Evolutionary conservation across 2,888 invertebrate genomes (phyloP).

Genomic region (Ecliptopera silaceata): DNA sequence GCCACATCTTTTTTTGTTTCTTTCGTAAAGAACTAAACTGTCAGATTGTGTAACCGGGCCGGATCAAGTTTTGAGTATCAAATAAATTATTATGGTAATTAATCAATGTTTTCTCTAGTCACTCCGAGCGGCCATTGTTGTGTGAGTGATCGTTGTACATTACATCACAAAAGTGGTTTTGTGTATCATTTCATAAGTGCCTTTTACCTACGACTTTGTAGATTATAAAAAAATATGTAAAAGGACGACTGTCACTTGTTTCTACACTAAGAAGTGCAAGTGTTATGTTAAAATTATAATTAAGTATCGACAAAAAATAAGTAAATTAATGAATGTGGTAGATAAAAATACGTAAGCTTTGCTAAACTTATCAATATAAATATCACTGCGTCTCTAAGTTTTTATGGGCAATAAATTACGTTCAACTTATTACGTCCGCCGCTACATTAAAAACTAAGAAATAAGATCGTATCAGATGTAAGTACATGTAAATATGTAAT

Average conservation of each 20-base stretch:
- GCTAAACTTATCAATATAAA: too few relatives aligned
- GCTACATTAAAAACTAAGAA: slow-evolving; percentile 30
- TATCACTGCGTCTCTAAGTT: too few relatives aligned
- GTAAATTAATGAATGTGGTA: too few relatives aligned
- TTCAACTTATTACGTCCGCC: not conserved
- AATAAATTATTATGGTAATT: slow-evolving; percentile 84
- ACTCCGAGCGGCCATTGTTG: slow-evolving; percentile 66
- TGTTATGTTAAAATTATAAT: too few relatives aligned
- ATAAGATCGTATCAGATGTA: slow-evolving; percentile 21
- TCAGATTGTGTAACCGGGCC: slow-evolving; percentile 66
- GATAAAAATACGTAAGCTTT: too few relatives aligned
- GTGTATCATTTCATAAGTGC: slow-evolving; percentile 50
- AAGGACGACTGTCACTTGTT: too few relatives aligned
- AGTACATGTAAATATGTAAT: slow-evolving; percentile 35
- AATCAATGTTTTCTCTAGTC: slow-evolving; percentile 83
- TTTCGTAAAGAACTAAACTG: slow-evolving; percentile 23
- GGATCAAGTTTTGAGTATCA: slow-evolving; percentile 81
- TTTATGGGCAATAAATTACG: not conserved
- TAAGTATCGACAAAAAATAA: too few relatives aligned
- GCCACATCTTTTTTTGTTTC: slow-evolving; percentile 15
- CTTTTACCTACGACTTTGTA: not conserved
- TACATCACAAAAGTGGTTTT: slow-evolving; percentile 70
- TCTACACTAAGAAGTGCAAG: too few relatives aligned
- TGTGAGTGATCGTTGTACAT: slow-evolving; percentile 78
- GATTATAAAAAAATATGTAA: too few relatives aligned